Conservation (phyloP, 2,113 vertebrate species). For the Corythornis madagascariensis region DNA sequence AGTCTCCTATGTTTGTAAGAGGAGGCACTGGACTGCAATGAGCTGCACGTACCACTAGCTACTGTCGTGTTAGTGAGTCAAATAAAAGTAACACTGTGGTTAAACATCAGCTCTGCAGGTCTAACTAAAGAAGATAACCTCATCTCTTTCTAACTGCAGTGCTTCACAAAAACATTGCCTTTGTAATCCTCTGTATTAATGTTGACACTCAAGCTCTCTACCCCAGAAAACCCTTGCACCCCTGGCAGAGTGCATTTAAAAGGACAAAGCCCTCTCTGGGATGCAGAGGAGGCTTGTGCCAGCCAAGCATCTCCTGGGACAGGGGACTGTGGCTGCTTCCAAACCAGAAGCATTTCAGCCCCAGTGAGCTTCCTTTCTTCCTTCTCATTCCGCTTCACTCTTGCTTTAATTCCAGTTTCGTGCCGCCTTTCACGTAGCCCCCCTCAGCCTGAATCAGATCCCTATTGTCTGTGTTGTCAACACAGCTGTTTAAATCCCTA, state of each 20-base stretch:
- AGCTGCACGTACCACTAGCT: conserved; percentile 24
- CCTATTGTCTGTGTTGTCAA: conserved; percentile 29
- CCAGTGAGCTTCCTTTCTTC: not conserved
- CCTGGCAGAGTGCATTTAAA: not conserved
- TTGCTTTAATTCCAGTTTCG: not conserved
- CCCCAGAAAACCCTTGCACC: not conserved
- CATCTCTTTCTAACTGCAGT: not conserved
- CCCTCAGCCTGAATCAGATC: conserved; percentile 6
- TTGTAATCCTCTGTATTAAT: not conserved
- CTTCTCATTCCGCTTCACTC: not conserved
- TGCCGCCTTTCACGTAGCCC: conserved; percentile 16
- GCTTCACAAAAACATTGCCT: not conserved
- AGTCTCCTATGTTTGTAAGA: not conserved
- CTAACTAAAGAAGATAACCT: conserved; percentile 2
- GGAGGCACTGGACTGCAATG: not conserved
- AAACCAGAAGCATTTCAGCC: not conserved
- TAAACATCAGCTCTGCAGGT: conserved; percentile 9
- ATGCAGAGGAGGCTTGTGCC: not conserved
- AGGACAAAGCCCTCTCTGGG: not conserved
- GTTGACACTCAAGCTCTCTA: not conserved
- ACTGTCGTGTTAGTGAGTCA: conserved; percentile 10
- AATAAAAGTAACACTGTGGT: conserved; percentile 21
- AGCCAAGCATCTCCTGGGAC: not conserved
- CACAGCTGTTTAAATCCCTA: conserved; percentile 49
- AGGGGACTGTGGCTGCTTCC: not conserved